Base-by-base conservation (phyloP, 53 echinoderm and acorn worm genomes). In the Luidia sarsii region DNA sequence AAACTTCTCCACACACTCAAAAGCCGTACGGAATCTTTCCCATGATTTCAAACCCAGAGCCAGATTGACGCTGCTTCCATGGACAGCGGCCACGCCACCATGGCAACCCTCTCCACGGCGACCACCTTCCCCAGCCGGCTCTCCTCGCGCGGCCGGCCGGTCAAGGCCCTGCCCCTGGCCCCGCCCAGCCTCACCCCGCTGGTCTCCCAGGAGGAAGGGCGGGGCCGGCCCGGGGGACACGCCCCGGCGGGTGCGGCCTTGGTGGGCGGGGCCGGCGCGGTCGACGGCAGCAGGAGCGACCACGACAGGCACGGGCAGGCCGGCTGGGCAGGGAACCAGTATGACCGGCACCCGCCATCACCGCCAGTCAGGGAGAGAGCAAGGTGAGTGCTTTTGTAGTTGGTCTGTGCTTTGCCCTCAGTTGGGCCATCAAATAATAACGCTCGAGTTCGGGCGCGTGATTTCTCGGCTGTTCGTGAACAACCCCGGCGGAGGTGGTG, bases 51-150 rank as follows among this genome's bases (percentile, higher is more conserved):
- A n/a, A n/a, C n/a, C 25, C 85, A 86, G 85, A 94, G 89, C 35
- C 68, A 53, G 49, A 70, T 80, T 43, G 96, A 90, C 60, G 50
- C 91, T 4, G n/a, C 41, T 7, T 94, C 97, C 0, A 53, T 94
- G 1, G 97, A 97, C 83, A 97, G 97, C 53, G 97, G 97, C 29
- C 80, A 81, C 46, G 97, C 89, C 24, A 94, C 97, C 86, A 97
- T 97, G 94, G 94, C 94, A 55, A 97, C 94, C 13, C 25, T 75
- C 28, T 86, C 97, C 46, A 82, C 90, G 27, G 90, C 87, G 16
- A 88, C 69, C 0, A 66, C 59, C 39, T 35, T 33, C 25, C 68
- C 50, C 52, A 77, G 80, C 62, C 68, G 83, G 4, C 28, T 80
- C 13, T 86, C 89, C 11, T 89, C 97, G 16, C 86, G 93, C 11